A percentile compares a stretch with the other conserved stretches of the same genome.
phyloP scores from a whole-genome alignment of 2,113 vertebrate genomes.

The Carettochelys insculpta region DNA sequence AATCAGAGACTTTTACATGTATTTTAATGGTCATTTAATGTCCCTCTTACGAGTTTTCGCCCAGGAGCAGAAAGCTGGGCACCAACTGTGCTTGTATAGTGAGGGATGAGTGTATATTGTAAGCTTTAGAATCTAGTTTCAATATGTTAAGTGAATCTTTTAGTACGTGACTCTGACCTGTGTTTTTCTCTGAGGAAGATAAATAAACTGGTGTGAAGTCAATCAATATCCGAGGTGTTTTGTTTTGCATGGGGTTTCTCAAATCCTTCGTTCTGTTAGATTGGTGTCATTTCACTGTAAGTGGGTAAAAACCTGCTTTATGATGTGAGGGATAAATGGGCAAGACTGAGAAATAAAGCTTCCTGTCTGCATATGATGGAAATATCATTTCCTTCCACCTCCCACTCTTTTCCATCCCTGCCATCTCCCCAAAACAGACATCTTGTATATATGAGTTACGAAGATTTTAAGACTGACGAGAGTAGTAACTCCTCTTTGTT shows the following conservation, averaged over 20 bases:
- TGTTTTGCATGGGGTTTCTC: background rate
- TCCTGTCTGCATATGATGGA: background rate
- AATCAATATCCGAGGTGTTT: background rate
- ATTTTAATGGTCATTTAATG: too few relatives aligned
- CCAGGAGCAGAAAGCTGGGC: too few relatives aligned
- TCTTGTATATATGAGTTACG: background rate
- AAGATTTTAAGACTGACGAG: background rate
- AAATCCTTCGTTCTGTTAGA: fast-evolving
- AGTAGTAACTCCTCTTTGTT: background rate
- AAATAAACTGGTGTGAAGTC: background rate
- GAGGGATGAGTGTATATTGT: too few relatives aligned
- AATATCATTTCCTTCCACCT: background rate
- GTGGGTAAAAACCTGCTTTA: background rate
- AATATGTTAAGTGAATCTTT: background rate
- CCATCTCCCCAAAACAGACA: background rate
- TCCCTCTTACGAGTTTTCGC: too few relatives aligned
- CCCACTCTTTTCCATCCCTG: background rate
- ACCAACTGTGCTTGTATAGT: too few relatives aligned
- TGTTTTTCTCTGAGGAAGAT: background rate
- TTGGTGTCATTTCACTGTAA: fast-evolving
- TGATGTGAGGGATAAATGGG: background rate
- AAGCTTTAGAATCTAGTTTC: background rate
- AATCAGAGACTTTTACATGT: too few relatives aligned
- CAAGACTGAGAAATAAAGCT: background rate
- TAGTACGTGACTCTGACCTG: background rate